Conservation (phyloP, 2,888 invertebrate species). For the Drosophila fulvimacula region DNA sequence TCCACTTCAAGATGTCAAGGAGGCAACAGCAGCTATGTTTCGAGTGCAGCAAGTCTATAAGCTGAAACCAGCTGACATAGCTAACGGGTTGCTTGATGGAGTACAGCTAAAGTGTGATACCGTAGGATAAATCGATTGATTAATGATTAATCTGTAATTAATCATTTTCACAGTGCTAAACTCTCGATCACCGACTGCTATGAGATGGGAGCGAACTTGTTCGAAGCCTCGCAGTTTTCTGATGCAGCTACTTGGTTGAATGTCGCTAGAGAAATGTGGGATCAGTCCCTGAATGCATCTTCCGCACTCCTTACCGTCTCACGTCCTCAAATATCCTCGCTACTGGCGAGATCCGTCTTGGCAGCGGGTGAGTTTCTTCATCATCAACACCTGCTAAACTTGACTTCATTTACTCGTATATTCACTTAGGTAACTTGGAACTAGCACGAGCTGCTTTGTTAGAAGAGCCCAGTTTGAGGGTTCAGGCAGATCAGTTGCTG, state of each 20-base stretch:
- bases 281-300: neutral
- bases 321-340: constrained; percentile 1
- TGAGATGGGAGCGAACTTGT: constrained; percentile 35
- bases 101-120: constrained; percentile 37
- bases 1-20: neutral
- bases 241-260: constrained; percentile 38
- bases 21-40: constrained; percentile 28
- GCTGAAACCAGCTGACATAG: constrained; percentile 24
- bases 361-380: constrained; percentile 25
- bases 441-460: constrained; percentile 15
- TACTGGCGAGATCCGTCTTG: constrained; percentile 25
- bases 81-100: constrained; percentile 46
- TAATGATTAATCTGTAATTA: neutral
- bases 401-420: neutral
- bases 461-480: neutral
- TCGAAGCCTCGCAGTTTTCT: neutral
- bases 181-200: constrained; percentile 49
- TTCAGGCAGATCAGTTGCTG: neutral
- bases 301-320: constrained; percentile 10
- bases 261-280: neutral
- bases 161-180: constrained; percentile 15
- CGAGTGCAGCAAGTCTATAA: constrained; percentile 37
- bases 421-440: neutral
- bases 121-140: neutral
- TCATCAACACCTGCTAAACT: too few relatives aligned